Base-by-base conservation (phyloP, 2,888 invertebrate genomes). In the Eueremaeus valkanovi region DNA sequence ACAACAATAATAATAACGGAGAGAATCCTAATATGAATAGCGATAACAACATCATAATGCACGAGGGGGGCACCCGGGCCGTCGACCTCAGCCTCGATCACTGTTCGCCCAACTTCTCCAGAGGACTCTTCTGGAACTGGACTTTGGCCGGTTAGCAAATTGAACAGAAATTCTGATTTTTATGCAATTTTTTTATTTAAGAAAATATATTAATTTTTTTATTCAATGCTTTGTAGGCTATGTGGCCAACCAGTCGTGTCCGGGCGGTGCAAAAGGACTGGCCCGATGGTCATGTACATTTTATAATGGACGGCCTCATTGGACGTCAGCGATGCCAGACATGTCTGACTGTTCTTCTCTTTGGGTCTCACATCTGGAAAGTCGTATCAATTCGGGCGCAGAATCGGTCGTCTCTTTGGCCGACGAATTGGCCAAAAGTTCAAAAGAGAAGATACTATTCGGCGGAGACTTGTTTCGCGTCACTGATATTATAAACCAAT, bases 51-150 rank as follows among this genome's bases (percentile, higher is more conserved):
- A 40, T 42, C 1, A 42, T 70, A 21, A 27, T 42, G 5, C 42
- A 45, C 13, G 45, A 70, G 24, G 45, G 42, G n/a, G 24, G 24
- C 13, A 24, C 24, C 5, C 11, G 33, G 24, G 21, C 40, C 24
- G 36, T 58, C 21, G 61, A 40, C n/a, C 49, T 36, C 18, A 55
- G 29, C 21, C 18, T 42, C 27, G 73, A 74, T 27, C 66, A 72
- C 51, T 93, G 93, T 81, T 88, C 88, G 0, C 89, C 91, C 73
- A 87, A 87, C 68, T 87, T 86, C 77, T 89, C 90, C 0, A 86
- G 93, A 72, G 92, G 90, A 76, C 87, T 94, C 11, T 90, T 89
- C 81, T 94, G 94, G 94, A 93, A 93, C 84, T 90, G 91, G 87
- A 94, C 94, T 0, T 84, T 88, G 42, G 89, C 89, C 0, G 92